These are phyloP conservation scores for Bunonema sp. DNA, from an alignment of 2,888 invertebrate species.

Conservation along the genomic window DNA sequence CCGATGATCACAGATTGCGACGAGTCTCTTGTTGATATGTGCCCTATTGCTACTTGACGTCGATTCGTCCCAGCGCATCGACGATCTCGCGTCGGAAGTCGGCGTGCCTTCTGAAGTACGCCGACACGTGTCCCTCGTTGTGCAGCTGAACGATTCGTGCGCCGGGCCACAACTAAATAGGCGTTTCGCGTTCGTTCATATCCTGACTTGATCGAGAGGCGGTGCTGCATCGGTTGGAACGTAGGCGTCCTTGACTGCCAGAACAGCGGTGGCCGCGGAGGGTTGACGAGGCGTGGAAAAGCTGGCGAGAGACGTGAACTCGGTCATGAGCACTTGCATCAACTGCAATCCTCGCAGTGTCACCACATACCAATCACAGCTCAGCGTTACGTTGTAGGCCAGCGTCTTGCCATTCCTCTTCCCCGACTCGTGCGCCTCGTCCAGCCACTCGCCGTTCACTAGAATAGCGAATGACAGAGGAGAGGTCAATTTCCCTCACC, in stretches of 20 bases:
- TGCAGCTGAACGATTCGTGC: too few species aligned
- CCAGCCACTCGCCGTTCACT: conserved; percentile 14
- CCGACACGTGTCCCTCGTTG: too few species aligned
- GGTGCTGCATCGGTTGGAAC: conserved; percentile 8
- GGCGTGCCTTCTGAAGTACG: conserved; percentile 10
- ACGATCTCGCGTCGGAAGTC: conserved; percentile 15
- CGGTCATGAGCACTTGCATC: conserved; percentile 95
- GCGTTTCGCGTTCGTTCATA: too few species aligned
- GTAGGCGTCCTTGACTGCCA: conserved; percentile 32
- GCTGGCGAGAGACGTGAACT: conserved; percentile 86
- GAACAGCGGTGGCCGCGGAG: conserved; percentile 69
- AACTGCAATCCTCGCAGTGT: conserved; percentile 44
- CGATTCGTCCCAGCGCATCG: conserved; percentile 7
- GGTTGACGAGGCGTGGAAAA: conserved; percentile 73
- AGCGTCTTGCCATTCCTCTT: conserved; percentile 8
- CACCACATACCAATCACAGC: not conserved
- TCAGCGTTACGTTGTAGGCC: conserved; percentile 7
- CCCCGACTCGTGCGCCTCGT: conserved; percentile 8
- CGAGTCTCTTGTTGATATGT: too few species aligned
- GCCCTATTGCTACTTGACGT: too few species aligned
- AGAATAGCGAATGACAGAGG: too few species aligned
- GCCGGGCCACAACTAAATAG: too few species aligned
- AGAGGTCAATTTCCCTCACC: too few species aligned
- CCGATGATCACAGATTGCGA: too few species aligned
- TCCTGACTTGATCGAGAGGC: conserved; percentile 4